Evolutionary conservation across 2,797 vertebrate genomes (phyloP).

Genomic region (Danio jaintianensis): DNA sequence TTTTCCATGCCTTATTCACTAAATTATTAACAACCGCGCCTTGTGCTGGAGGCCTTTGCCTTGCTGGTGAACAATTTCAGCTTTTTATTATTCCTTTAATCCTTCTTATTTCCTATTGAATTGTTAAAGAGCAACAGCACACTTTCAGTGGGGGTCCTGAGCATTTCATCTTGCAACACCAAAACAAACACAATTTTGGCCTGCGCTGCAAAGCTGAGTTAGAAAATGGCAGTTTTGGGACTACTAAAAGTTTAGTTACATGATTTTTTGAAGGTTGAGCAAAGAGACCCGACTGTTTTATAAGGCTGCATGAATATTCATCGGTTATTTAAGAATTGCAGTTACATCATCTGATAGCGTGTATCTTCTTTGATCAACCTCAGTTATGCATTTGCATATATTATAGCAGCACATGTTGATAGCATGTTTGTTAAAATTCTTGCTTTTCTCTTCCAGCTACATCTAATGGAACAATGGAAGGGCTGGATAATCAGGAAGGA

Average conservation of each 20-base stretch:
- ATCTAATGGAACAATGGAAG: slow-evolving; percentile 97
- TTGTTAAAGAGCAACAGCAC: slow-evolving; percentile 13
- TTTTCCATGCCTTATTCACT: slow-evolving; percentile 14
- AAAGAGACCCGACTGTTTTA: not conserved
- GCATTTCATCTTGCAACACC: slow-evolving; percentile 13
- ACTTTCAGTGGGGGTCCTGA: not conserved
- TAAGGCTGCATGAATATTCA: slow-evolving; percentile 9
- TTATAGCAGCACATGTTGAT: not conserved
- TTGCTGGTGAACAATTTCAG: slow-evolving; percentile 36
- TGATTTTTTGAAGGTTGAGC: slow-evolving; percentile 14
- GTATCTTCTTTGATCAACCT: too few relatives aligned
- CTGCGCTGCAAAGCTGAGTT: not conserved
- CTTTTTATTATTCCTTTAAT: slow-evolving; percentile 32
- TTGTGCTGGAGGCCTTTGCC: slow-evolving; percentile 39
- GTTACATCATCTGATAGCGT: too few relatives aligned
- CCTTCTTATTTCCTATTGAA: slow-evolving; percentile 28
- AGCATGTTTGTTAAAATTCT: slow-evolving; percentile 17
- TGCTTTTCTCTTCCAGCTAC: slow-evolving; percentile 81
- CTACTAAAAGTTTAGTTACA: slow-evolving; percentile 14
- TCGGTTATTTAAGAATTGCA: not conserved
- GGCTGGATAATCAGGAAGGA: slow-evolving; percentile 98
- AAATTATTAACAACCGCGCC: slow-evolving; percentile 42
- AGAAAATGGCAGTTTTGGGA: too few relatives aligned
- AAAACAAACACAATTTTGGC: slow-evolving; percentile 12
- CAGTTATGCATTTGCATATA: not conserved